Conservation (phyloP, 2,797 vertebrate genomes). For the Anomalospiza imberbis region DNA sequence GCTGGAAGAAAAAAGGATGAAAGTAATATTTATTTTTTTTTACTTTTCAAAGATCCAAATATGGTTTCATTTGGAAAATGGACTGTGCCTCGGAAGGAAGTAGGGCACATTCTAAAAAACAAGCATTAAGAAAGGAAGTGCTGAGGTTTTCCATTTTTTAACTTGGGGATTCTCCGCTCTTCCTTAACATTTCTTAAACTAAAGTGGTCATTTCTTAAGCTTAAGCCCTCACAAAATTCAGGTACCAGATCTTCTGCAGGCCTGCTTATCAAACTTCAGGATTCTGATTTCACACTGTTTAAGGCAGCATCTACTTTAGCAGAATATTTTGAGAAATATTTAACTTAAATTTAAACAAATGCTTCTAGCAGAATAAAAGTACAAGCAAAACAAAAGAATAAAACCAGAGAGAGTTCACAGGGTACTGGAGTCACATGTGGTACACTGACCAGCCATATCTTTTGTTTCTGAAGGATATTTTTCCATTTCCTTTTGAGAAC, state of each 20-base stretch:
- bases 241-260: background rate
- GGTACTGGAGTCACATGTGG: background rate
- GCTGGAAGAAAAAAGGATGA: background rate
- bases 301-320: background rate
- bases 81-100: background rate
- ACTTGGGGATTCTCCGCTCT: background rate
- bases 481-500: background rate
- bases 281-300: background rate
- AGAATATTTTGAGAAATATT: background rate
- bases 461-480: background rate
- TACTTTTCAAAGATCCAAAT: background rate
- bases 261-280: background rate
- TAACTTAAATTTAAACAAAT: background rate
- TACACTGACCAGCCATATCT: background rate
- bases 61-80: background rate
- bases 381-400: background rate
- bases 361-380: background rate
- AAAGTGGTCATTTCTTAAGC: background rate
- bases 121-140: background rate
- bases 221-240: background rate
- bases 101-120: background rate
- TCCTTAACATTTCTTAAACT: background rate
- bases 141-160: background rate
- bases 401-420: background rate
- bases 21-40: background rate